Conservation (phyloP, 2,888 invertebrate species). For the Dicyrtoma fusca region DNA sequence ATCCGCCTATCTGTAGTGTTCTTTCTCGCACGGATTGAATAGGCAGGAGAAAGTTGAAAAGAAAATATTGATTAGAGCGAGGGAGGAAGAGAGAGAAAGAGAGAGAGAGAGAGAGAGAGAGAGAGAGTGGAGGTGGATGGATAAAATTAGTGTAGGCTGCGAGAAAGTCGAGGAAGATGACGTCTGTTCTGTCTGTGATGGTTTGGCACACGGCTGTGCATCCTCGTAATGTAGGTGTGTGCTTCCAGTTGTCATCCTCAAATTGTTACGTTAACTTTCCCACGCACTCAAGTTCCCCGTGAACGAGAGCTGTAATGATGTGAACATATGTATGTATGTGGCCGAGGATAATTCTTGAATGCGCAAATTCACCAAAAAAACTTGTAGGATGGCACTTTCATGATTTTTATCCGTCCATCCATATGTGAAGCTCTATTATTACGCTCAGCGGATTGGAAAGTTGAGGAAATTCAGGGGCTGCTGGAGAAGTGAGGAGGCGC, state of each 20-base stretch:
- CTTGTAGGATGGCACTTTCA: too few relatives aligned
- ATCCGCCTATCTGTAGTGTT: background rate
- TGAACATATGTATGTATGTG: too few relatives aligned
- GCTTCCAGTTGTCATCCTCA: too few relatives aligned
- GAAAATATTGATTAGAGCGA: constrained; percentile 39
- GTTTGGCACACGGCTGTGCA: background rate
- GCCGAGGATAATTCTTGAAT: too few relatives aligned
- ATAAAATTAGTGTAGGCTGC: constrained; percentile 30
- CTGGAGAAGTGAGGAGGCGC: too few relatives aligned
- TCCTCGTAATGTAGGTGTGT: background rate
- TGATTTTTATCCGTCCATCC: too few relatives aligned
- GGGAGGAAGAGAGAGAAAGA: constrained; percentile 39
- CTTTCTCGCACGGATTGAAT: background rate
- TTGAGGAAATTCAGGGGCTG: too few relatives aligned
- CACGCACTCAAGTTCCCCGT: constrained; percentile 2
- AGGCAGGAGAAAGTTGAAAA: constrained; percentile 34
- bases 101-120: constrained; percentile 24
- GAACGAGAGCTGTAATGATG: background rate
- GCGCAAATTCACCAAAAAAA: too few relatives aligned
- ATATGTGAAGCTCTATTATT: too few relatives aligned
- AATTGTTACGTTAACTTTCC: constrained; percentile 8
- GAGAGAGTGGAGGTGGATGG: constrained; percentile 9
- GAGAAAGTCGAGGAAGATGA: constrained; percentile 18
- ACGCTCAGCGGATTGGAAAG: too few relatives aligned
- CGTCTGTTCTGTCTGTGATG: constrained; percentile 15